phyloP scores from a whole-genome alignment of 2,113 vertebrate genomes.

The Lepus americanus region DNA sequence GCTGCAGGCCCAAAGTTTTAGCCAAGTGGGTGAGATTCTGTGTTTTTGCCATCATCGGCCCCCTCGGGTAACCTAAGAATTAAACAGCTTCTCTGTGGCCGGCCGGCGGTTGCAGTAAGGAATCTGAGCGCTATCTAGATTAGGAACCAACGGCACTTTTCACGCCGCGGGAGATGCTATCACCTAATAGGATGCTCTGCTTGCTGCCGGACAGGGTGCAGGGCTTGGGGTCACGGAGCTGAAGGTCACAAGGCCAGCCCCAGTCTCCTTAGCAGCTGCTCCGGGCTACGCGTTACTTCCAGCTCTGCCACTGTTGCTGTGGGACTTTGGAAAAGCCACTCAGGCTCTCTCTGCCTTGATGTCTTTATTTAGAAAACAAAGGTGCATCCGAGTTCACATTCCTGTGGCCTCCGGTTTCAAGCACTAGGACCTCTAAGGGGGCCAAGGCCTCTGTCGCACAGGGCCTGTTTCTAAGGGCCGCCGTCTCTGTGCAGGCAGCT shows the following conservation, averaged over 20 bases:
- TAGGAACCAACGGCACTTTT: slow-evolving; percentile 44
- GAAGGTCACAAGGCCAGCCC: background rate
- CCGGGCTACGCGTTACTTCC: background rate
- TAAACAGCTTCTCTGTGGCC: background rate
- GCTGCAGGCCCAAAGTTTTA: background rate
- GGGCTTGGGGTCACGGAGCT: background rate
- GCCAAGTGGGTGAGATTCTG: background rate
- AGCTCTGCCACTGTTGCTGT: background rate
- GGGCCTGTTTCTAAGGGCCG: background rate
- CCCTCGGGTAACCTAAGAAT: slow-evolving; percentile 21
- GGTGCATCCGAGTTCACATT: background rate
- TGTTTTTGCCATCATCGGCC: slow-evolving; percentile 1
- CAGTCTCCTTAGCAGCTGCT: background rate
- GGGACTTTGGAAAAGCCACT: background rate
- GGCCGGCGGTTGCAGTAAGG: background rate
- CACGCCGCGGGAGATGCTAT: background rate
- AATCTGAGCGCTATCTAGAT: slow-evolving; percentile 42
- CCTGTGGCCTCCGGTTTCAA: background rate
- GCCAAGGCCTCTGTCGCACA: background rate
- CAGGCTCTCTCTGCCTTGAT: background rate
- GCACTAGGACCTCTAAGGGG: background rate
- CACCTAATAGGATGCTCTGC: background rate
- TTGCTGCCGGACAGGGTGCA: background rate
- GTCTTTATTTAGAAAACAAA: background rate
- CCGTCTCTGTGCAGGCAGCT: background rate